Evolutionary conservation across 2,113 vertebrate genomes (phyloP).

Genomic region (Syrmaticus mikado): DNA sequence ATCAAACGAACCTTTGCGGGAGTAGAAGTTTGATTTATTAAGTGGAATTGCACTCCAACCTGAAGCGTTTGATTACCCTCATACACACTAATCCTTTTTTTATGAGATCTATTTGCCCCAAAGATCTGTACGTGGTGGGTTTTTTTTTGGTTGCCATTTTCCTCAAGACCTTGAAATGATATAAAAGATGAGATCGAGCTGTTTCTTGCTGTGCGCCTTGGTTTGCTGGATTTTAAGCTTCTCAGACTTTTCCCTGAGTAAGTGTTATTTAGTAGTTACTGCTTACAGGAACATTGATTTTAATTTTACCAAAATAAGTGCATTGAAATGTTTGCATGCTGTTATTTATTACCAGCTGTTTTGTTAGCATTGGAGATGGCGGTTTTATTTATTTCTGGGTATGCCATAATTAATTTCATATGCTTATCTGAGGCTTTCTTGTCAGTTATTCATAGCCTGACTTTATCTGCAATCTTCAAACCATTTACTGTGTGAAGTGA

Average conservation of each 20-base stretch:
- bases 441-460: slow-evolving; percentile 59
- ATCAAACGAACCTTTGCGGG: slow-evolving; percentile 26
- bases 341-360: slow-evolving; percentile 63
- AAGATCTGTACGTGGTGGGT: slow-evolving; percentile 1
- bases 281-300: slow-evolving; percentile 55
- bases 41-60: slow-evolving; percentile 53
- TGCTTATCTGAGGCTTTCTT: slow-evolving; percentile 56
- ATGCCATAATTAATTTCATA: slow-evolving; percentile 13
- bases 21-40: slow-evolving; percentile 60
- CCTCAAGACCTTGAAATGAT: slow-evolving; percentile 46
- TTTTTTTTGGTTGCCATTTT: slow-evolving; percentile 44
- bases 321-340: slow-evolving; percentile 41
- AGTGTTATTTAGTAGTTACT: slow-evolving; percentile 56
- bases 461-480: slow-evolving; percentile 51
- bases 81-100: slow-evolving; percentile 41
- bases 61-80: slow-evolving; percentile 54
- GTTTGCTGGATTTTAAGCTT: slow-evolving; percentile 46
- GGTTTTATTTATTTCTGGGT: slow-evolving; percentile 56
- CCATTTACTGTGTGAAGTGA: slow-evolving; percentile 33
- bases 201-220: slow-evolving; percentile 33
- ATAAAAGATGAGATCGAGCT: slow-evolving; percentile 51
- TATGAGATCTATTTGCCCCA: slow-evolving; percentile 56
- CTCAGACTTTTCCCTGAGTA: slow-evolving; percentile 9
- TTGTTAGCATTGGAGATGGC: neutral
- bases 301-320: slow-evolving; percentile 63